A percentile compares a stretch with the other conserved stretches of the same genome.
phyloP scores from a whole-genome alignment of 1,140 invertebrate species.

The Spodoptera litura region DNA sequence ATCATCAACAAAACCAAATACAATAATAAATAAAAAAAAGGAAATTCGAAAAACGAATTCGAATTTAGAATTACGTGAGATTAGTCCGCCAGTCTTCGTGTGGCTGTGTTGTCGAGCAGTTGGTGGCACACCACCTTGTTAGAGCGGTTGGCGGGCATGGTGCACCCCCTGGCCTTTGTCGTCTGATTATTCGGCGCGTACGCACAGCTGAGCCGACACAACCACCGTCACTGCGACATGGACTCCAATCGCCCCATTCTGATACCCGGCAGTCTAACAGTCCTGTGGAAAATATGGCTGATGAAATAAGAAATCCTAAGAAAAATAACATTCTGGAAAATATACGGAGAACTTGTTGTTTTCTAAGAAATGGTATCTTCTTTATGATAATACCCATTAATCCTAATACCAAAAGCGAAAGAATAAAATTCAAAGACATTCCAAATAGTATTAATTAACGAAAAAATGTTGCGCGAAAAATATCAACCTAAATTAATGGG shows the following conservation, averaged over 20 bases:
- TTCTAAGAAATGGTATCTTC: too few relatives aligned
- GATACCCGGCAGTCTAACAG: conserved; percentile 93
- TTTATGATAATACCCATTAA: too few relatives aligned
- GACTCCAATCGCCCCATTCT: conserved; percentile 94
- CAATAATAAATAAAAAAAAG: conserved; percentile 27
- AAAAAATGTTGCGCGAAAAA: too few relatives aligned
- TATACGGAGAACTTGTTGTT: too few relatives aligned
- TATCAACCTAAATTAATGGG: background rate
- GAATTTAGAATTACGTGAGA: conserved; percentile 72
- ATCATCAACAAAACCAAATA: conserved; percentile 2
- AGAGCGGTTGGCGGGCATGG: conserved; percentile 93
- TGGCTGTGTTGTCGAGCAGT: conserved; percentile 68
- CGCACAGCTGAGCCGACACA: conserved; percentile 93
- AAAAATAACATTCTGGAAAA: too few relatives aligned
- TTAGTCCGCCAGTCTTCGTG: conserved; percentile 78
- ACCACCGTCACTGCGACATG: conserved; percentile 94
- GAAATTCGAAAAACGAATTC: conserved; percentile 28
- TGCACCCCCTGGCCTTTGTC: conserved; percentile 91
- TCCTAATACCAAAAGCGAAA: too few relatives aligned
- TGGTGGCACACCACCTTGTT: conserved; percentile 94
- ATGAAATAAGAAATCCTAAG: background rate
- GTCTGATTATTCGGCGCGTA: conserved; percentile 90
- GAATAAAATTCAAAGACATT: too few relatives aligned
- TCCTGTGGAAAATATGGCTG: conserved; percentile 52
- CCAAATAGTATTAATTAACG: too few relatives aligned